These are phyloP conservation scores for Galaxea fascicularis DNA, from an alignment of 92 coral and sea anemone species.

Conservation along the genomic window DNA sequence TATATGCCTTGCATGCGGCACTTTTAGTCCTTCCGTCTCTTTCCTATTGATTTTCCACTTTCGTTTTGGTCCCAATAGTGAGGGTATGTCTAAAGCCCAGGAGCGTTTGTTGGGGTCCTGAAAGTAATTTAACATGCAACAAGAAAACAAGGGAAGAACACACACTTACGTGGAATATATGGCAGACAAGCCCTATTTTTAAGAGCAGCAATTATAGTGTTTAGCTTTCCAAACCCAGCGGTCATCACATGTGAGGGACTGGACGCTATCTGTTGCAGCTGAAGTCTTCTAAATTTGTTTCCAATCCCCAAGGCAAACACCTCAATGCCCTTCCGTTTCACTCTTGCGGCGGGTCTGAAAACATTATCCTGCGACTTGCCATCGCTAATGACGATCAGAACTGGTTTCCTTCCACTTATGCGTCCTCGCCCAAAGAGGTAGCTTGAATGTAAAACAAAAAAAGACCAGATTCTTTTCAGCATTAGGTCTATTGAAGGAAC, in stretches of 20 bases:
- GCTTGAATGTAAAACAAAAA: constrained; percentile 20
- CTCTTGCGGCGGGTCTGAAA: constrained; percentile 43
- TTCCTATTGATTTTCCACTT: too few relatives aligned
- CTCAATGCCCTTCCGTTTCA: constrained; percentile 69
- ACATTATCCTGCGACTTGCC: constrained; percentile 80
- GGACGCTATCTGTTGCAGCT: constrained; percentile 67
- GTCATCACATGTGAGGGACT: constrained; percentile 62
- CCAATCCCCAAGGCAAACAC: constrained; percentile 76
- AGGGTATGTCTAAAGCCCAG: too few relatives aligned
- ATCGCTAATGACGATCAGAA: constrained; percentile 77
- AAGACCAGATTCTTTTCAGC: too few relatives aligned
- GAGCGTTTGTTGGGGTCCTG: not conserved
- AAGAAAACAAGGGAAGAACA: not conserved
- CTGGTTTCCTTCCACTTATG: constrained; percentile 67
- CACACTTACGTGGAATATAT: constrained; percentile 48
- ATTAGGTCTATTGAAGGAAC: too few relatives aligned
- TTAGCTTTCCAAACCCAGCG: constrained; percentile 61
- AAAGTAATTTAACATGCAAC: not conserved
- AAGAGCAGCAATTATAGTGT: constrained; percentile 42
- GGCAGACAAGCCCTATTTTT: constrained; percentile 64
- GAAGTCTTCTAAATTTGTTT: constrained; percentile 47
- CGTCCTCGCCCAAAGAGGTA: constrained; percentile 54
- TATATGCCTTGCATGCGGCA: too few relatives aligned
- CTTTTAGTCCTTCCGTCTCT: too few relatives aligned
- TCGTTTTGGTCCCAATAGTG: too few relatives aligned